A percentile compares a stretch with the other conserved stretches of the same genome.
Evolutionary conservation across 2,888 invertebrate genomes (phyloP).

Genomic region (Andrena praecox): DNA sequence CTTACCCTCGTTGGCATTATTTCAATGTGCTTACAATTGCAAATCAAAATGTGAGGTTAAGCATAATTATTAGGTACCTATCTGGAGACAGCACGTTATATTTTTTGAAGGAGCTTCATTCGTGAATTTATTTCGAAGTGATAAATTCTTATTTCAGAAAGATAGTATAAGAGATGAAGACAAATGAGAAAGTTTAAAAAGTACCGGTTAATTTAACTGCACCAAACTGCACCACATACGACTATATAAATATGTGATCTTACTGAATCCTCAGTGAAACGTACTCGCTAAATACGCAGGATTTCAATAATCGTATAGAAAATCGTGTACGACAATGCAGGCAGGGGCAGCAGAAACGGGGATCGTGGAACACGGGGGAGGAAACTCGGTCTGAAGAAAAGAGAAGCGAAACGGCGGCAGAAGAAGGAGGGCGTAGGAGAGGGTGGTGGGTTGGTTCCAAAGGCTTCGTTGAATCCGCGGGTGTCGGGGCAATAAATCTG

Average conservation of each 20-base stretch:
- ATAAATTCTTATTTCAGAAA: too few species aligned
- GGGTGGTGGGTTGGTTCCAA: conserved; percentile 60
- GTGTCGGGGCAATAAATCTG: conserved; percentile 84
- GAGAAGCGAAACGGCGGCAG: conserved; percentile 49
- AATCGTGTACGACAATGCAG: background rate
- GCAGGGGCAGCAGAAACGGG: background rate
- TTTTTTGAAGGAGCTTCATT: too few species aligned
- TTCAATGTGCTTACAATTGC: too few species aligned
- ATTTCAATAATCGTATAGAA: background rate
- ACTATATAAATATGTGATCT: background rate
- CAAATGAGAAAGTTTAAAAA: too few species aligned
- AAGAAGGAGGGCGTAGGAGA: conserved; percentile 37
- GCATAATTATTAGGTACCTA: too few species aligned
- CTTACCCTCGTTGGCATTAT: too few species aligned
- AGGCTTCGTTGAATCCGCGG: conserved; percentile 76
- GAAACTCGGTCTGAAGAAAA: conserved; percentile 54
- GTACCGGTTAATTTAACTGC: too few species aligned
- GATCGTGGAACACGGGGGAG: conserved; percentile 41
- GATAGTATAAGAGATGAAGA: too few species aligned
- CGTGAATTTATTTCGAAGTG: too few species aligned
- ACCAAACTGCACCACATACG: too few species aligned
- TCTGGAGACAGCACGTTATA: too few species aligned
- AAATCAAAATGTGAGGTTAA: too few species aligned
- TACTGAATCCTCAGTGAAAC: background rate
- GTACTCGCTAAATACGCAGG: background rate